Evolutionary conservation across 2,113 vertebrate species (phyloP).

Genomic region (Plotosus lineatus): DNA sequence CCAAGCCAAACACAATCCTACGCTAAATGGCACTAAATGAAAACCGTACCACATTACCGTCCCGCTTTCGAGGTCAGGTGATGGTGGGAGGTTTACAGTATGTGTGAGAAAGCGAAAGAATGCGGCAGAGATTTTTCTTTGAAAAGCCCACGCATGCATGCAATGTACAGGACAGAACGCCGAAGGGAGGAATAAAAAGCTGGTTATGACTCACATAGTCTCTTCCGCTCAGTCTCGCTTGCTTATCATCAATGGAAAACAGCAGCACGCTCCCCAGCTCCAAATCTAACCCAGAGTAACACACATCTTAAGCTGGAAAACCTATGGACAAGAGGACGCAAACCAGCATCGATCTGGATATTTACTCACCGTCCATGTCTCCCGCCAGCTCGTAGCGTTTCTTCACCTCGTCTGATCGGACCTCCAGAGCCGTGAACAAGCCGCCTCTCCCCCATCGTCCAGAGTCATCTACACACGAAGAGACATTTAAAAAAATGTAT

Average conservation of each 20-base stretch:
- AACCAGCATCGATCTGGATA: not conserved
- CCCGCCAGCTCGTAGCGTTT: slow-evolving; percentile 86
- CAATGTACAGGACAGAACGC: too few relatives aligned
- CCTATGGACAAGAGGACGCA: too few relatives aligned
- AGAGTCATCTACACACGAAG: slow-evolving; percentile 83
- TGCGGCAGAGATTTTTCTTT: not conserved
- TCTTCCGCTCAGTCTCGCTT: slow-evolving; percentile 78
- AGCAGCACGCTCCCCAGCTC: slow-evolving; percentile 82
- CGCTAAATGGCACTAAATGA: not conserved
- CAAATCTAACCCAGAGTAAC: slow-evolving; percentile 74
- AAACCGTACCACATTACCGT: not conserved
- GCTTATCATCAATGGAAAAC: slow-evolving; percentile 88
- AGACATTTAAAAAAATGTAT: too few relatives aligned
- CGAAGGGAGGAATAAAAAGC: not conserved
- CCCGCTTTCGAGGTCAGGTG: not conserved
- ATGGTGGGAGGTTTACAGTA: not conserved
- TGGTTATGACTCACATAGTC: slow-evolving; percentile 78
- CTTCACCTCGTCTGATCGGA: slow-evolving; percentile 80
- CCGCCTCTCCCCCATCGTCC: slow-evolving; percentile 88
- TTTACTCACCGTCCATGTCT: slow-evolving; percentile 84
- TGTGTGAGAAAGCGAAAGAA: not conserved
- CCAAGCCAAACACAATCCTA: not conserved
- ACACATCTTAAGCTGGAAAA: not conserved
- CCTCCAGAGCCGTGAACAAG: slow-evolving; percentile 86
- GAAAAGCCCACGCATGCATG: not conserved